Conservation (phyloP, 2,113 vertebrate genomes). For the Catharus minimus region DNA sequence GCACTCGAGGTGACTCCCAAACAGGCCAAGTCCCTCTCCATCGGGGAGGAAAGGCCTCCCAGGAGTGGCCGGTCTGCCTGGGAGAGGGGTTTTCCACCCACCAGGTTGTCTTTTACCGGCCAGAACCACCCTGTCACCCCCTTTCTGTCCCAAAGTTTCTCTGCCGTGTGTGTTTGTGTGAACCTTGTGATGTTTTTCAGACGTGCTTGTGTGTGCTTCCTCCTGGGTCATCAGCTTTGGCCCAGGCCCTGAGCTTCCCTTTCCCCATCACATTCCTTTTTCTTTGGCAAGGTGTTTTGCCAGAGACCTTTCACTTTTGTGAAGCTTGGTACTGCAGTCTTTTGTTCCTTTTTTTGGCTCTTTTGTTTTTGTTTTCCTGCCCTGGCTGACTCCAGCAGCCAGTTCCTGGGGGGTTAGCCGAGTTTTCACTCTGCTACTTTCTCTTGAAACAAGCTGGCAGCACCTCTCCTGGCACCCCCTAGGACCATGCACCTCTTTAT, state of each 20-base stretch:
- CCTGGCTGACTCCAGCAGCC: not conserved
- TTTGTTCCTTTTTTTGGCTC: not conserved
- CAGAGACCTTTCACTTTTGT: conserved; percentile 10
- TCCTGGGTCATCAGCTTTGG: not conserved
- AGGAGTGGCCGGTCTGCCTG: fast-evolving
- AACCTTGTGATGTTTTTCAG: not conserved
- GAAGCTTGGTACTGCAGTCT: not conserved
- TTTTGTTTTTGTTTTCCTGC: not conserved
- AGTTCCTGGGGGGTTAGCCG: not conserved
- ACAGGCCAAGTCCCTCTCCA: not conserved
- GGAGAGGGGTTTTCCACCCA: not conserved
- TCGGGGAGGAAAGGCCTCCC: not conserved
- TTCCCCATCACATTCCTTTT: not conserved
- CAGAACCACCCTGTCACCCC: not conserved
- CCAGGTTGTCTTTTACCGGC: not conserved
- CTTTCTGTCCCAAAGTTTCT: not conserved
- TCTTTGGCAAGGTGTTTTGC: not conserved
- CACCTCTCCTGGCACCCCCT: not conserved
- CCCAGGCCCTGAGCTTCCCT: not conserved
- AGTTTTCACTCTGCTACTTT: not conserved
- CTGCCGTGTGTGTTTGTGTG: not conserved
- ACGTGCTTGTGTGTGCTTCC: not conserved
- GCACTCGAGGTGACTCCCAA: not conserved
- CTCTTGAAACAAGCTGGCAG: not conserved
- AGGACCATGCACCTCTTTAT: not conserved